A percentile compares a stretch with the other conserved stretches of the same genome.
Evolutionary conservation across 2,888 invertebrate species (phyloP).

Genomic region (Stomorhina lunata): DNA sequence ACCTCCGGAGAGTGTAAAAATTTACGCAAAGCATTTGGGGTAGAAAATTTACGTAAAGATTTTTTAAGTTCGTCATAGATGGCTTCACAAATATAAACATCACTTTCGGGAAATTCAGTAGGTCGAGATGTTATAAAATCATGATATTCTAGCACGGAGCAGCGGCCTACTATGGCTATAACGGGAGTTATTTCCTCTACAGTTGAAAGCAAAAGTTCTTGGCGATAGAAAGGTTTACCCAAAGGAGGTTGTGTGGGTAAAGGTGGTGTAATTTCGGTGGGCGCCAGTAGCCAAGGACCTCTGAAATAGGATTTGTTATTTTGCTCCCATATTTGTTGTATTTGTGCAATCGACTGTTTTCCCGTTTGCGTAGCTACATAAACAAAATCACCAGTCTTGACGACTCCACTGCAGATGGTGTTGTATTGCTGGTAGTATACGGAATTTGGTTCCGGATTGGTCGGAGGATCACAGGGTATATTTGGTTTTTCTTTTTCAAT

Average conservation of each 20-base stretch:
- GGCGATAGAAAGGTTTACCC: conserved; percentile 91
- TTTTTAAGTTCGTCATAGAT: conserved; percentile 94
- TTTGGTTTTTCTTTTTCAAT: conserved; percentile 94
- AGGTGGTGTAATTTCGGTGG: conserved; percentile 89
- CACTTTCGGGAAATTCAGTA: conserved; percentile 95
- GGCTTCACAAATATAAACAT: conserved; percentile 95
- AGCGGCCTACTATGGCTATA: conserved; percentile 94
- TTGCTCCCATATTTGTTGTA: conserved; percentile 97
- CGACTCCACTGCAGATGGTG: conserved; percentile 89
- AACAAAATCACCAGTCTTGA: conserved; percentile 96
- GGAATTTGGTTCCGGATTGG: conserved; percentile 87
- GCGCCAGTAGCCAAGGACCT: conserved; percentile 95
- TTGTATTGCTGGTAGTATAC: conserved; percentile 96
- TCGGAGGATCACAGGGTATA: conserved; percentile 84
- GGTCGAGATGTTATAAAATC: conserved; percentile 95
- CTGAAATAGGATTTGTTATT: conserved; percentile 95
- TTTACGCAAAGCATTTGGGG: conserved; percentile 85
- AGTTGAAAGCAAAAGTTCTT: conserved; percentile 94
- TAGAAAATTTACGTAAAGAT: conserved; percentile 85
- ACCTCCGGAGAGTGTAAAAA: conserved; percentile 90
- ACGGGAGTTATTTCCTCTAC: conserved; percentile 95
- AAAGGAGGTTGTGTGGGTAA: conserved; percentile 83
- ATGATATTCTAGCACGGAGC: conserved; percentile 92
- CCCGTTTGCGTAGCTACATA: conserved; percentile 95
- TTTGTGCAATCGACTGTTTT: conserved; percentile 94